Evolutionary conservation across 2,888 invertebrate genomes (phyloP).

Genomic region (Andrena flavipes): DNA sequence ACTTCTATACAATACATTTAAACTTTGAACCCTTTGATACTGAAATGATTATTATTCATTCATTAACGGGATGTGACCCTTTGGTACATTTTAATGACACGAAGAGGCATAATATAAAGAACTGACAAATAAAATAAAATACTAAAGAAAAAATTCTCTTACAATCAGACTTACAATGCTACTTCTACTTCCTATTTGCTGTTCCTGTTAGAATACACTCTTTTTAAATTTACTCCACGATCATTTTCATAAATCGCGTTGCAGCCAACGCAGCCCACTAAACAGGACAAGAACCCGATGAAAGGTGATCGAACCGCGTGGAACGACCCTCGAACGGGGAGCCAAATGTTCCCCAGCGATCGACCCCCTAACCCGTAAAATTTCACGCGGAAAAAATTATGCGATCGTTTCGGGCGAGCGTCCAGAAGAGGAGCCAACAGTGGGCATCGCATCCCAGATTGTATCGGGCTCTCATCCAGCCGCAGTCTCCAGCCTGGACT

Average conservation of each 20-base stretch:
- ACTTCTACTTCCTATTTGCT: no score
- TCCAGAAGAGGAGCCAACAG: neutral
- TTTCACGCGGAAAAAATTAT: constrained; percentile 24
- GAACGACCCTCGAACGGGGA: neutral
- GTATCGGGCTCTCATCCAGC: neutral
- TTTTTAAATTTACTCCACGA: no score
- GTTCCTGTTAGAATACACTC: no score
- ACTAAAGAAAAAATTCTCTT: no score
- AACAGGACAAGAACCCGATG: neutral
- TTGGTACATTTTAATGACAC: no score
- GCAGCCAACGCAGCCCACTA: neutral
- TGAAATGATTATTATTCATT: no score
- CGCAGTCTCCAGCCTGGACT: neutral
- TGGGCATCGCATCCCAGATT: constrained; percentile 26
- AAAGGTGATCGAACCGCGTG: neutral
- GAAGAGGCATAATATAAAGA: no score
- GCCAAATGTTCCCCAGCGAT: constrained; percentile 9
- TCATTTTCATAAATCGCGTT: neutral
- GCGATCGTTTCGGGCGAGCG: constrained; percentile 16
- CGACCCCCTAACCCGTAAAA: constrained; percentile 36
- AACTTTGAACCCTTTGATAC: no score
- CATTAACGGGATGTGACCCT: no score
- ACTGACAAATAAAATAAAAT: no score
- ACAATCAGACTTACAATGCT: no score
- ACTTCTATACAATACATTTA: no score